Percentiles rank a stretch among this genome's conserved stretches.
phyloP scores from a whole-genome alignment of 1,140 invertebrate genomes.

The Pseudomyrmex flavicornis region DNA sequence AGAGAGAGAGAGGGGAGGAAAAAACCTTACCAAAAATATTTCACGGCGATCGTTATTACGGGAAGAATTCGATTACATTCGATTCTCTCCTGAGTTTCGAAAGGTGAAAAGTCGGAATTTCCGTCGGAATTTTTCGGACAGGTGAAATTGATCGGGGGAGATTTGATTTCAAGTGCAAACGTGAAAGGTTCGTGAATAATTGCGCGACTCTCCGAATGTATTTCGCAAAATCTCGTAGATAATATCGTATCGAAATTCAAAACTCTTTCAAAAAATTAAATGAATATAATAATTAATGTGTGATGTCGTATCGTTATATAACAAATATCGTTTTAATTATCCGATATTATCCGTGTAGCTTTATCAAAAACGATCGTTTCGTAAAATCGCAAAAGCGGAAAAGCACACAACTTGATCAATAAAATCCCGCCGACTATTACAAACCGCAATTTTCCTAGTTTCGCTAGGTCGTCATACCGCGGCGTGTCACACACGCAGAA shows the following conservation, averaged over 20 bases:
- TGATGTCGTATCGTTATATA: no score
- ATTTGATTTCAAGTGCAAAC: background rate
- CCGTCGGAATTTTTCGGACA: background rate
- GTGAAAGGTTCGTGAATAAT: constrained; percentile 9
- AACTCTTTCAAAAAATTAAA: no score
- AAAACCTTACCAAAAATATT: constrained; percentile 14
- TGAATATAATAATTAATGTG: constrained; percentile 3
- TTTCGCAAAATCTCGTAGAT: no score
- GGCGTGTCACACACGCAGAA: constrained; percentile 28
- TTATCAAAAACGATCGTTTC: no score
- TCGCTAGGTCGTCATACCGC: constrained; percentile 19
- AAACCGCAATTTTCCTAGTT: constrained; percentile 35
- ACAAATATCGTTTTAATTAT: no score
- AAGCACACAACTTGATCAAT: constrained; percentile 1
- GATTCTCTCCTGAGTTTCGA: background rate
- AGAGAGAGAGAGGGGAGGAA: background rate
- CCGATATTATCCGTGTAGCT: no score
- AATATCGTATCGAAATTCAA: no score
- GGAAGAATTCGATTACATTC: background rate
- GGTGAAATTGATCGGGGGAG: background rate
- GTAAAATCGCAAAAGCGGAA: constrained; percentile 1
- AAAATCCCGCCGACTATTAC: constrained; percentile 43
- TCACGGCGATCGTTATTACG: constrained; percentile 5
- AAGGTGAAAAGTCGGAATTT: constrained; percentile 2
- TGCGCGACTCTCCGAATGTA: background rate